Evolutionary conservation across 2,888 invertebrate species (phyloP), one percentile per base, ranked within the genome.

Genomic region (Fragum sueziense): DNA sequence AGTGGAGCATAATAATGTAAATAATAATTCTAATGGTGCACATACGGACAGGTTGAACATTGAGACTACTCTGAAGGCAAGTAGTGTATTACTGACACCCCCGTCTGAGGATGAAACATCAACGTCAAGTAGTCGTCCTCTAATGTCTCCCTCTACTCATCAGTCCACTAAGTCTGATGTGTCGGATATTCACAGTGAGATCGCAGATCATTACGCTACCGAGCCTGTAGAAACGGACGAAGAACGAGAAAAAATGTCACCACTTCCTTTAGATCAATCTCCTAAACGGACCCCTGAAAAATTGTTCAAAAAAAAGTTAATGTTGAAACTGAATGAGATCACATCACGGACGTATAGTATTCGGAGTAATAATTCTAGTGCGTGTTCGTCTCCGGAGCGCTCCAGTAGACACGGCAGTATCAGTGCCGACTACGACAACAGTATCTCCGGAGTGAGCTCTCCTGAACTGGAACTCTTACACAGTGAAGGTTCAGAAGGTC

Each of bases 281-380:
- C 81, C 84, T 7, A 77, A 84, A 34, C 75, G 54, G 61, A 82
- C 86, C 9, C 77, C 80, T 25, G 90, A 90, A 34, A 76, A 71
- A 77, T 81, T 85, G 37, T 88, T 89, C 70, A 82, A 85, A 41
- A 85, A 87, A 71, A 86, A 87, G 31, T 69, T 90, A 29, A 81
- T 88, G 70, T 83, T 87, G 65, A 82, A 90, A 69, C 84, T 91
- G 25, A 85, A 85, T 51, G 89, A 90, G 69, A 88, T 84, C 37
- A 47, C 70, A n/a, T 70, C 65, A n/a, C 54, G 78, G 6, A 67
- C 68, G 20, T 33, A 37, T 47, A 65, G 69, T 33, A 61, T 78
- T 6, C 65, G 69, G 33, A 82, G 76, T 54, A 70, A 74, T 25
- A 79, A 59, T 47, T 79, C 79, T 14, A 82, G 78, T 31, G 22